Conservation (phyloP, 2,888 invertebrate species). For the Melikaiella ostensackeni region DNA sequence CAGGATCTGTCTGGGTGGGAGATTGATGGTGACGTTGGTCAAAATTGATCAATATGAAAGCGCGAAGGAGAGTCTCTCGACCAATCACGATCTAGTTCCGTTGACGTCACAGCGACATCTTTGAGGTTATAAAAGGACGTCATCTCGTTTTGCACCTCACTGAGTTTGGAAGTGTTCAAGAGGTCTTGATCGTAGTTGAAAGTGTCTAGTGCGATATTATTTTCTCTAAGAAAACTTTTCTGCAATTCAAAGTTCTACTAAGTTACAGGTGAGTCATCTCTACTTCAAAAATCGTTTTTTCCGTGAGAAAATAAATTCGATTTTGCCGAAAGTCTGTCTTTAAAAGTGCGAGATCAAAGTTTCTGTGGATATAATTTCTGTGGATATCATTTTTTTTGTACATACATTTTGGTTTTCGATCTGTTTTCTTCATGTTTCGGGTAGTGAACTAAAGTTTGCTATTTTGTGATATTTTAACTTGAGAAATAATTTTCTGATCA, state of each 20-base stretch:
- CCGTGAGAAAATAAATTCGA: not conserved
- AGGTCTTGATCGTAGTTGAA: not conserved
- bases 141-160: not conserved
- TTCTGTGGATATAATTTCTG: not conserved
- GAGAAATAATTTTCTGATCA: not conserved
- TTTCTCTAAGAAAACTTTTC: not conserved
- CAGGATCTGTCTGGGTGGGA: not conserved
- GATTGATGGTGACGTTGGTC: not conserved
- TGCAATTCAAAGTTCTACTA: not conserved
- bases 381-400: not conserved
- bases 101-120: constrained; percentile 1
- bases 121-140: not conserved
- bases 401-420: not conserved
- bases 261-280: not conserved
- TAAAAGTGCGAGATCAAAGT: not conserved
- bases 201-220: not conserved
- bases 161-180: not conserved
- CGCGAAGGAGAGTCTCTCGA: not conserved
- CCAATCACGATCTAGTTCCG: not conserved
- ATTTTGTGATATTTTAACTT: not conserved
- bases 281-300: not conserved
- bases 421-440: not conserved
- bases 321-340: not conserved
- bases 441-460: not conserved
- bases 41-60: not conserved